A percentile compares a stretch with the other conserved stretches of the same genome.
Evolutionary conservation across 2,797 vertebrate genomes (phyloP).

Genomic region (Bryconaethiops microstoma): DNA sequence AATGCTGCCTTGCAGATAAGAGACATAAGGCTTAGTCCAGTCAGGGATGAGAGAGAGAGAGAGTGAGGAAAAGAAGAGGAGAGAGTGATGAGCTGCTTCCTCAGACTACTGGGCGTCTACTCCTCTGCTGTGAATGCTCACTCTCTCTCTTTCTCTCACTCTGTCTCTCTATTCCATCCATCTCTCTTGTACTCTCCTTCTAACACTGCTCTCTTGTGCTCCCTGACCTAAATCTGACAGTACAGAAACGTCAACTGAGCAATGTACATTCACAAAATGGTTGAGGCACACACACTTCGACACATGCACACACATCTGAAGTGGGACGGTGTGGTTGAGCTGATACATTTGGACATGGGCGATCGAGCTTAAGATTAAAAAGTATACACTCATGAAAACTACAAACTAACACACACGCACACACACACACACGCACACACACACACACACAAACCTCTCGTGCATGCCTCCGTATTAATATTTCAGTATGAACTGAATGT

Average conservation of each 20-base stretch:
- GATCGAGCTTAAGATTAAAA: neutral
- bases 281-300: neutral
- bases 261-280: slow-evolving; percentile 24
- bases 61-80: slow-evolving; percentile 43
- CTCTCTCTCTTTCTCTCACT: slow-evolving; percentile 50
- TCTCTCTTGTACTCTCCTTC: slow-evolving; percentile 26
- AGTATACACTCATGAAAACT: too few relatives aligned
- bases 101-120: slow-evolving; percentile 72
- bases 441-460: neutral
- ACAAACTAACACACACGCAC: neutral
- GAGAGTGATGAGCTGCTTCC: slow-evolving; percentile 63
- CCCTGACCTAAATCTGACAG: slow-evolving; percentile 44
- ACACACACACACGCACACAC: slow-evolving; percentile 1
- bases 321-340: neutral
- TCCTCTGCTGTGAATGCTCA: slow-evolving; percentile 44
- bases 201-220: slow-evolving; percentile 31
- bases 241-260: slow-evolving; percentile 5
- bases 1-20: slow-evolving; percentile 13
- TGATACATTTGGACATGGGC: neutral
- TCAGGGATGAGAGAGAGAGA: slow-evolving; percentile 46
- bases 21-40: slow-evolving; percentile 11
- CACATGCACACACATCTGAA: slow-evolving; percentile 16
- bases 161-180: slow-evolving; percentile 29
- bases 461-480: slow-evolving; percentile 32
- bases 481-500: slow-evolving; percentile 38